Evolutionary conservation across 2,888 invertebrate genomes (phyloP).

Genomic region (Ariolimax columbianus): DNA sequence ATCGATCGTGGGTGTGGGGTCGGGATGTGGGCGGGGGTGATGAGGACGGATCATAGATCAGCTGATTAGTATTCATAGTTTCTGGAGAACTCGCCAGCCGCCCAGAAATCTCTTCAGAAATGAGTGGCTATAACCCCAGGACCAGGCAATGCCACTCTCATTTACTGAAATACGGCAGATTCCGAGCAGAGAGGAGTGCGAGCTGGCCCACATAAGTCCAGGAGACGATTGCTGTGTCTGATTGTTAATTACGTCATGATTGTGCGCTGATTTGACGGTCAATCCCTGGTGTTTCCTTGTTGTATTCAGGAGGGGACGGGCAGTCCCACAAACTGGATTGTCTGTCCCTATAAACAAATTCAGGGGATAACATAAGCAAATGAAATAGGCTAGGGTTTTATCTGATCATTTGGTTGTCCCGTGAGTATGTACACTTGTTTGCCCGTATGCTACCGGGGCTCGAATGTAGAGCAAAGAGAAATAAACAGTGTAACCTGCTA

Average conservation of each 20-base stretch:
- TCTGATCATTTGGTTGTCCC: too few relatives aligned
- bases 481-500: too few relatives aligned
- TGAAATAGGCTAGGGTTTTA: too few relatives aligned
- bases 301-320: too few relatives aligned
- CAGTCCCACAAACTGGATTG: too few relatives aligned
- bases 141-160: constrained; percentile 9
- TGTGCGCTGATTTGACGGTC: constrained; percentile 15
- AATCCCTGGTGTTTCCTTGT: not conserved
- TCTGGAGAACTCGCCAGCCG: constrained; percentile 32
- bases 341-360: too few relatives aligned
- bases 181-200: not conserved
- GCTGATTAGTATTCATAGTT: constrained; percentile 48
- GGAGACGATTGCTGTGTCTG: not conserved
- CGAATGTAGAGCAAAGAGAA: too few relatives aligned
- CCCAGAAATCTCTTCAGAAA: constrained; percentile 9
- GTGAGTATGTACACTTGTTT: too few relatives aligned
- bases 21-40: not conserved
- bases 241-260: constrained; percentile 33
- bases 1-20: constrained; percentile 18
- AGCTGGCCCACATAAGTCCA: not conserved
- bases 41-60: constrained; percentile 7
- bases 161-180: constrained; percentile 23
- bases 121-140: constrained; percentile 33
- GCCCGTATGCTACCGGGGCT: too few relatives aligned
- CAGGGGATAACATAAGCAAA: too few relatives aligned